Conservation (phyloP, 2,113 vertebrate genomes). For the Acrocephalus kingi region DNA sequence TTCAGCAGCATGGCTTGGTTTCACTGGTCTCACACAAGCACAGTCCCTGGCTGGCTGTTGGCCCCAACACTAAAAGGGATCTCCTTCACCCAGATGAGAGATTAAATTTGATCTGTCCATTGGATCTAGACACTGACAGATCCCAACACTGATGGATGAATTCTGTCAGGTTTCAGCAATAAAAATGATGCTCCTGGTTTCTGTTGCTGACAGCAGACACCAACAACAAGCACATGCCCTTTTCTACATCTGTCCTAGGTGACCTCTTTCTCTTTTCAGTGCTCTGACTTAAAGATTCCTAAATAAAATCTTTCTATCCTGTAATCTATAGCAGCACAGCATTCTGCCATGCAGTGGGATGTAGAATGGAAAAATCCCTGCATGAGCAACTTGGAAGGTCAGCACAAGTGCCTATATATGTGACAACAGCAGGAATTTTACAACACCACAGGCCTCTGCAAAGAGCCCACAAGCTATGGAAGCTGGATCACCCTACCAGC, state of each 20-base stretch:
- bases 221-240: not conserved
- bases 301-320: not conserved
- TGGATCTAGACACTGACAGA: not conserved
- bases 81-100: not conserved
- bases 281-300: not conserved
- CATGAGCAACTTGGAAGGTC: not conserved
- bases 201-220: not conserved
- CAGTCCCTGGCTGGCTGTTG: not conserved
- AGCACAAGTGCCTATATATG: not conserved
- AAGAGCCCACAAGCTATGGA: not conserved
- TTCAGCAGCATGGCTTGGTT: not conserved
- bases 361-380: not conserved
- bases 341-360: not conserved
- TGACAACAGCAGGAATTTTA: not conserved
- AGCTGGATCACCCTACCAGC: not conserved
- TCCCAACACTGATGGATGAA: not conserved
- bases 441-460: not conserved
- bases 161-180: not conserved
- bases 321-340: not conserved
- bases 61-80: not conserved
- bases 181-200: not conserved
- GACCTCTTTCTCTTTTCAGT: not conserved
- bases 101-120: not conserved
- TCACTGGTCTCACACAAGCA: not conserved
- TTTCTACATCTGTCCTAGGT: not conserved